phyloP scores from a whole-genome alignment of 2,113 vertebrate species.

The Oncorhynchus gorbuscha region DNA sequence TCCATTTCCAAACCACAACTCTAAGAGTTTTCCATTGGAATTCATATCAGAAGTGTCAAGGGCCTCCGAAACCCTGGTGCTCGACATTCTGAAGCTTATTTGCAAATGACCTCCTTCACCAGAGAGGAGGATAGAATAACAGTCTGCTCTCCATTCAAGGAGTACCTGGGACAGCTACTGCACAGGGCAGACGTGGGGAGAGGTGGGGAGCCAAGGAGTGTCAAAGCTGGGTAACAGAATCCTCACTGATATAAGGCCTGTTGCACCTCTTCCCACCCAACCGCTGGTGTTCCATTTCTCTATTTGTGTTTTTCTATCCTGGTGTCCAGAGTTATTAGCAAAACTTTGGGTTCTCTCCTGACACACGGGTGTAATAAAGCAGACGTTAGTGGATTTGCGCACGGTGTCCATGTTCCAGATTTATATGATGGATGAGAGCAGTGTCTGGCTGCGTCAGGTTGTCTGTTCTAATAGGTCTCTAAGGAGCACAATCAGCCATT shows the following conservation, averaged over 20 bases:
- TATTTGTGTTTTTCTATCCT: constrained; percentile 50
- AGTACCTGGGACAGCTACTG: constrained; percentile 61
- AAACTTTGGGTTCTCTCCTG: constrained; percentile 51
- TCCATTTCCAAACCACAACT: constrained; percentile 51
- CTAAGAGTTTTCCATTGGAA: constrained; percentile 51
- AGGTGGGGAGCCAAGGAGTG: constrained; percentile 30
- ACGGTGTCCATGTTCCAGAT: constrained; percentile 57
- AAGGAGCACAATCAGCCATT: constrained; percentile 68
- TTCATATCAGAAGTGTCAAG: constrained; percentile 53
- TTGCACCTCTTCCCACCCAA: constrained; percentile 38
- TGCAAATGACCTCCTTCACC: constrained; percentile 57
- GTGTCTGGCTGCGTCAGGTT: constrained; percentile 61
- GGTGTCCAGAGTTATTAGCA: constrained; percentile 68
- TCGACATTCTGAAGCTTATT: constrained; percentile 49
- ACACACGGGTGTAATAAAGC: constrained; percentile 53
- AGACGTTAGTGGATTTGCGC: constrained; percentile 43
- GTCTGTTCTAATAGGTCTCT: constrained; percentile 70
- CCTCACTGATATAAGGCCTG: constrained; percentile 51
- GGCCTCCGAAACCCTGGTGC: constrained; percentile 4
- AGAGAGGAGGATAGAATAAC: constrained; percentile 56
- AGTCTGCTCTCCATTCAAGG: constrained; percentile 38
- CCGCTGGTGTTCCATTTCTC: constrained; percentile 61
- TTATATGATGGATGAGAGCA: constrained; percentile 74
- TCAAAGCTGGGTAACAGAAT: constrained; percentile 56
- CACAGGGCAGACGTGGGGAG: constrained; percentile 23